A percentile compares a stretch with the other conserved stretches of the same genome.
Conservation (phyloP, 2,888 invertebrate genomes). For the Luperina testacea region DNA sequence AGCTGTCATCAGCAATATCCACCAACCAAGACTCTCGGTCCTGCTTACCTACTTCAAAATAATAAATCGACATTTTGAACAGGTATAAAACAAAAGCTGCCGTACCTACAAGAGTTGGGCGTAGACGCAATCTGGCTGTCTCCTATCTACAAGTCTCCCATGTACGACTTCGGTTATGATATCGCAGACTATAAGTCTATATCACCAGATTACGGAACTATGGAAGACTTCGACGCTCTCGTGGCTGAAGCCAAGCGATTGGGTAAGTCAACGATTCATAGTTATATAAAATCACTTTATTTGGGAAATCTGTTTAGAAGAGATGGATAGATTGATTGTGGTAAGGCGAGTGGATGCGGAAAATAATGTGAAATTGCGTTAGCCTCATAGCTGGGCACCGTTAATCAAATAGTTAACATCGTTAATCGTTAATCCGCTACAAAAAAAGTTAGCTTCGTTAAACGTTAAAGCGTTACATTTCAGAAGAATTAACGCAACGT, state of each 20-base stretch:
- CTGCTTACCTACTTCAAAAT: neutral
- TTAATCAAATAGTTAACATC: too few relatives aligned
- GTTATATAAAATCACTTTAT: neutral
- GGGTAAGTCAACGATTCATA: constrained; percentile 76
- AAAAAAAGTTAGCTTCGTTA: too few relatives aligned
- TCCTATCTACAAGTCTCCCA: constrained; percentile 93
- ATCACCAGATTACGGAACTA: constrained; percentile 92
- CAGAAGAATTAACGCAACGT: too few relatives aligned
- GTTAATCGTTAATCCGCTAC: too few relatives aligned
- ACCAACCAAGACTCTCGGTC: neutral
- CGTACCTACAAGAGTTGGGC: constrained; percentile 90
- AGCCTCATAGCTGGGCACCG: too few relatives aligned
- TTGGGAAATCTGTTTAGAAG: neutral
- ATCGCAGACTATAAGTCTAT: constrained; percentile 92
- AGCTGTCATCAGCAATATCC: neutral
- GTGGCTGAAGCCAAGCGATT: constrained; percentile 85
- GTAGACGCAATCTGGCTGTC: constrained; percentile 92
- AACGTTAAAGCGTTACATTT: too few relatives aligned
- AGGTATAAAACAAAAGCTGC: constrained; percentile 84
- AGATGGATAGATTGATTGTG: neutral
- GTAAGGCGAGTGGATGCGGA: neutral
- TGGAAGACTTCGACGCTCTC: constrained; percentile 92
- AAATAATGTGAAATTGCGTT: neutral
- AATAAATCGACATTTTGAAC: constrained; percentile 25
- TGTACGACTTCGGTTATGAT: constrained; percentile 95